Evolutionary conservation across 2,797 vertebrate species (phyloP).

Genomic region (Karalla daura): DNA sequence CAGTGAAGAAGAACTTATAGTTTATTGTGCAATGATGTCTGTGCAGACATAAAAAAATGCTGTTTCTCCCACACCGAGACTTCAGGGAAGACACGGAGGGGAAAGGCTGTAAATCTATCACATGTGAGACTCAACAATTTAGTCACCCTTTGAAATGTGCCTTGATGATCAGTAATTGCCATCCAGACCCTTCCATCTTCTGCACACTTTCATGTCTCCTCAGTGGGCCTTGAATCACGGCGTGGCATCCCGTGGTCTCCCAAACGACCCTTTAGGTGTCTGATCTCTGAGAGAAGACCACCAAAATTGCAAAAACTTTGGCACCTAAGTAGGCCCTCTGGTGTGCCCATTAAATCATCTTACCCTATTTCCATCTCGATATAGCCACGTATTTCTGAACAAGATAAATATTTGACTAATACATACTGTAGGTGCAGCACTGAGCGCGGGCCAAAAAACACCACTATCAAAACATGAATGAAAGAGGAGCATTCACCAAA

Average conservation of each 20-base stretch:
- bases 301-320: slow-evolving; percentile 80
- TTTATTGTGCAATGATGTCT: slow-evolving; percentile 56
- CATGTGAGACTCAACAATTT: slow-evolving; percentile 62
- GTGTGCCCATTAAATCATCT: slow-evolving; percentile 85
- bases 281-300: slow-evolving; percentile 80
- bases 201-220: slow-evolving; percentile 78
- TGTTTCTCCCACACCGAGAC: slow-evolving; percentile 56
- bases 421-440: slow-evolving; percentile 81
- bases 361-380: slow-evolving; percentile 81
- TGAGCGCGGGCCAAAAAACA: slow-evolving; percentile 80
- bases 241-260: slow-evolving; percentile 71
- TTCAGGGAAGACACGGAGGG: slow-evolving; percentile 63
- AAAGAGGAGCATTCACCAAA: slow-evolving; percentile 82
- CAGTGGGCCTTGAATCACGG: slow-evolving; percentile 75
- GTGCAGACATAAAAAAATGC: too few relatives aligned
- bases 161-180: slow-evolving; percentile 78
- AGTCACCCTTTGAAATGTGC: slow-evolving; percentile 74
- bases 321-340: slow-evolving; percentile 72
- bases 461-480: slow-evolving; percentile 72
- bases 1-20: slow-evolving; percentile 33
- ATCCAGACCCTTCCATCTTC: slow-evolving; percentile 68
- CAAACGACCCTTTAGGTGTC: slow-evolving; percentile 73
- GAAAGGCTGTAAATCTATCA: slow-evolving; percentile 74
- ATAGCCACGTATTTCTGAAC: slow-evolving; percentile 83
- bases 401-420: slow-evolving; percentile 88